phyloP scores from a whole-genome alignment of 2,113 vertebrate genomes.

The Turnix velox region DNA sequence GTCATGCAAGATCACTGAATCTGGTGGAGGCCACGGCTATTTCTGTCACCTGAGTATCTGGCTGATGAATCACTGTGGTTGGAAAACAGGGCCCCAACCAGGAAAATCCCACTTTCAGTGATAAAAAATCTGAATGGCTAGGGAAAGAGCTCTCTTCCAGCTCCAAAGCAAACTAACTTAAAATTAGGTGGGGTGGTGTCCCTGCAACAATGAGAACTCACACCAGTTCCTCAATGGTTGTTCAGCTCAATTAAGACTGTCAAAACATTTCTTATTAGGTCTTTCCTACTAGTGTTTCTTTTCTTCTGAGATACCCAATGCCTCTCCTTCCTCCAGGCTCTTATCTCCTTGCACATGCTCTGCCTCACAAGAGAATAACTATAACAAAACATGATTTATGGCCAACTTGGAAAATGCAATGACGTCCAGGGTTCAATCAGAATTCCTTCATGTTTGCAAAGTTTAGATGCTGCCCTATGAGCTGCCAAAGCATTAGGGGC shows the following conservation, averaged over 20 bases:
- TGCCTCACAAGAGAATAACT: background rate
- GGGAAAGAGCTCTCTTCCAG: background rate
- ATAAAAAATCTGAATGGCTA: background rate
- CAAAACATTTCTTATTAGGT: constrained; percentile 26
- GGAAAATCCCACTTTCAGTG: constrained; percentile 27
- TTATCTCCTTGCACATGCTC: constrained; percentile 61
- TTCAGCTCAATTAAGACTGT: background rate
- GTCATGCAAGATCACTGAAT: constrained; percentile 8
- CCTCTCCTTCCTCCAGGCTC: constrained; percentile 31
- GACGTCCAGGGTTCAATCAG: background rate
- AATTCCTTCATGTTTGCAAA: background rate
- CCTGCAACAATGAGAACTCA: background rate
- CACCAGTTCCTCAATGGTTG: background rate
- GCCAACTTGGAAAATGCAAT: background rate
- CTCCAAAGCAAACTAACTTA: background rate
- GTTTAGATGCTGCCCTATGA: background rate
- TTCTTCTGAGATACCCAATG: background rate
- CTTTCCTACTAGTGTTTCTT: constrained; percentile 27
- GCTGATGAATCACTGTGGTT: constrained; percentile 38
- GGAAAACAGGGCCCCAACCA: constrained; percentile 18
- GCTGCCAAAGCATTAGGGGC: constrained; percentile 20
- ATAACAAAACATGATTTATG: constrained; percentile 29
- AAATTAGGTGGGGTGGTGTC: background rate
- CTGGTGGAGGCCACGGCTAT: constrained; percentile 1
- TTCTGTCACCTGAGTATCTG: constrained; percentile 15